Percentiles rank a stretch among this genome's conserved stretches.
Conservation (phyloP, 2,888 invertebrate species). For the Cephalotes varians region DNA sequence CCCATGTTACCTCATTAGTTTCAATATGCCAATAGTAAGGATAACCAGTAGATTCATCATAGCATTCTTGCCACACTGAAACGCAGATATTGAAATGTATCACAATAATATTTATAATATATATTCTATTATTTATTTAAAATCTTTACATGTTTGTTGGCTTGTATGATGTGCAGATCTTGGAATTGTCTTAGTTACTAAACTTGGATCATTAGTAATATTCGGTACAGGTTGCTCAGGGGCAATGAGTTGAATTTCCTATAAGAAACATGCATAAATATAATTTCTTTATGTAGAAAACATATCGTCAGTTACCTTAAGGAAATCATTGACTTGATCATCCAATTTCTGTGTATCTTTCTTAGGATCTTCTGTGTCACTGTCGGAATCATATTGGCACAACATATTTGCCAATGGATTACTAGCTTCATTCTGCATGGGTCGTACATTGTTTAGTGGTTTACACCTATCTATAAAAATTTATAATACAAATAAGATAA, state of each 20-base stretch:
- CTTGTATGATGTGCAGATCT: conserved; percentile 35
- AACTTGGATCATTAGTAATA: conserved; percentile 43
- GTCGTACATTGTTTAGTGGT: conserved; percentile 73
- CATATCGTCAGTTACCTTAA: conserved; percentile 75
- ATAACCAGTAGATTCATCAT: conserved; percentile 88
- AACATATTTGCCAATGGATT: conserved; percentile 81
- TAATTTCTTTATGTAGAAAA: neutral
- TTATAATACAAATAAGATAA: neutral
- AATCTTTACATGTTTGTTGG: conserved; percentile 56
- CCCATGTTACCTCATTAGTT: conserved; percentile 90
- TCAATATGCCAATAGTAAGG: conserved; percentile 89
- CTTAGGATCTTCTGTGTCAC: conserved; percentile 79
- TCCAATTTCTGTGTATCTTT: conserved; percentile 77
- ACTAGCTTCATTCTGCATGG: conserved; percentile 77
- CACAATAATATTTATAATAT: neutral
- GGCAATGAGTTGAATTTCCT: conserved; percentile 83
- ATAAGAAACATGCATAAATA: conserved; percentile 44
- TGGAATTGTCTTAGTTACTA: conserved; percentile 39
- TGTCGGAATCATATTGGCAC: conserved; percentile 84
- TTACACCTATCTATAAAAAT: conserved; percentile 72
- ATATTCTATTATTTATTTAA: neutral
- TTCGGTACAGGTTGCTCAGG: conserved; percentile 73
- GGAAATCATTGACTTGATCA: conserved; percentile 83
- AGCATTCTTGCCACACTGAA: conserved; percentile 88
- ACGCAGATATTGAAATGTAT: conserved; percentile 11